Evolutionary conservation across 2,888 invertebrate genomes (phyloP), one percentile per base, ranked within the genome.

Genomic region (Latheticus oryzae): DNA sequence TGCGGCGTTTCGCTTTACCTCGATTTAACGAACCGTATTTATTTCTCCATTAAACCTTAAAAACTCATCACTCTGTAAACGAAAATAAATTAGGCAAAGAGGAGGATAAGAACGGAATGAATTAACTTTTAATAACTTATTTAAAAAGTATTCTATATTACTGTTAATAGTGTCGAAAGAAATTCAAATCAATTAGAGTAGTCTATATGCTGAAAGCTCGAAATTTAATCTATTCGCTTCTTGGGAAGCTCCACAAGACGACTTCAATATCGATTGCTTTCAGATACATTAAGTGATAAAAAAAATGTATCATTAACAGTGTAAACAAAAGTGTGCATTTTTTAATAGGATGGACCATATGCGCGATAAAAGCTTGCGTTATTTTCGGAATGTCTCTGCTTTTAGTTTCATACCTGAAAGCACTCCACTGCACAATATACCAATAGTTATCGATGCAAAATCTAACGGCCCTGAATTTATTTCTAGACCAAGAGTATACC

Each of bases 311-410:
- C 54, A 59, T 59, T 59, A 59, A 33, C 37, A 43, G 13, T 42
- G 50, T 30, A 54, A 59, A 59, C 54, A 59, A 16, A 32, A 30
- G 54, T 59, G 37, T 50, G 59, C 43, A 54, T 59, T 59, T 59
- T 54, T 59, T 59, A 50, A 59, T 54, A 47, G 55, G 26, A 59
- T 59, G 53, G 53, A 8, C 52, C 58, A 58, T 52, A 47, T 58
- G 52, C 38, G 45, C 24, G 58, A 58, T 58, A 52, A 58, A 38
- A 57, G 48, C 47, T 23, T 33, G 28, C 42, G 59, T 59, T 59
- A 59, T 59, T 59, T 59, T 47, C 21, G 54, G 59, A 50, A 42
- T 35, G 35, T 26, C 38, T 37, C 43, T 9, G 35, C 53, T 53
- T 59, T 55, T n/a, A n/a, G 54, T 59, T 59, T 54, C 26, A 48